phyloP scores from a whole-genome alignment of 2,888 invertebrate genomes.

The Malthinus flaveolus region DNA sequence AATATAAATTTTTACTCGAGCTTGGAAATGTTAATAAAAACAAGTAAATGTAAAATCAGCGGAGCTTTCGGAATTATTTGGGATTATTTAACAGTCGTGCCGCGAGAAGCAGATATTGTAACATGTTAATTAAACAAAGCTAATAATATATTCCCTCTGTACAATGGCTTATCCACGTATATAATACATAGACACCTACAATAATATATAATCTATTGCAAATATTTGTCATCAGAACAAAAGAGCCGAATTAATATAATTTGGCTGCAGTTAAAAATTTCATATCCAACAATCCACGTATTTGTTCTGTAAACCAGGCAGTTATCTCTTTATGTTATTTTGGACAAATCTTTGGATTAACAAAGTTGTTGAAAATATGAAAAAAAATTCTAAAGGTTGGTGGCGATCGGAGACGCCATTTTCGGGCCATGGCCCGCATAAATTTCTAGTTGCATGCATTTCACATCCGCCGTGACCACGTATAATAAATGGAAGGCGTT shows the following conservation, averaged over 20 bases:
- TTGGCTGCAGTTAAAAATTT: too few relatives aligned
- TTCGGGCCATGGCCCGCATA: too few relatives aligned
- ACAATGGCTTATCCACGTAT: constrained; percentile 11
- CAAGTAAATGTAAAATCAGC: neutral
- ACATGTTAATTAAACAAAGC: constrained; percentile 18
- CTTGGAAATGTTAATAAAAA: neutral
- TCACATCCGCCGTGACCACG: too few relatives aligned
- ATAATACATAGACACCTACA: constrained; percentile 13
- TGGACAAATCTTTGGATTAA: too few relatives aligned
- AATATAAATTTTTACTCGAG: neutral
- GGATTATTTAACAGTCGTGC: neutral
- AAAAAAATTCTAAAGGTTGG: too few relatives aligned
- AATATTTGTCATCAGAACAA: constrained; percentile 21
- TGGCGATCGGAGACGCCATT: too few relatives aligned
- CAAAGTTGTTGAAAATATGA: too few relatives aligned
- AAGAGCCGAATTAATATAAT: constrained; percentile 10
- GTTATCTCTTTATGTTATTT: too few relatives aligned
- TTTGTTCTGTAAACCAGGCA: too few relatives aligned
- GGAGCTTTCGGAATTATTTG: constrained; percentile 1
- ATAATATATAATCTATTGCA: constrained; percentile 19
- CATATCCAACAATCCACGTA: too few relatives aligned
- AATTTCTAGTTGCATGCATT: too few relatives aligned
- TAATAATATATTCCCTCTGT: constrained; percentile 12
- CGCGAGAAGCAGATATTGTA: neutral
- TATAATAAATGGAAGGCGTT: too few relatives aligned